A percentile compares a stretch with the other conserved stretches of the same genome.
phyloP scores from a whole-genome alignment of 2,888 invertebrate species.

The Drosophila leonis region DNA sequence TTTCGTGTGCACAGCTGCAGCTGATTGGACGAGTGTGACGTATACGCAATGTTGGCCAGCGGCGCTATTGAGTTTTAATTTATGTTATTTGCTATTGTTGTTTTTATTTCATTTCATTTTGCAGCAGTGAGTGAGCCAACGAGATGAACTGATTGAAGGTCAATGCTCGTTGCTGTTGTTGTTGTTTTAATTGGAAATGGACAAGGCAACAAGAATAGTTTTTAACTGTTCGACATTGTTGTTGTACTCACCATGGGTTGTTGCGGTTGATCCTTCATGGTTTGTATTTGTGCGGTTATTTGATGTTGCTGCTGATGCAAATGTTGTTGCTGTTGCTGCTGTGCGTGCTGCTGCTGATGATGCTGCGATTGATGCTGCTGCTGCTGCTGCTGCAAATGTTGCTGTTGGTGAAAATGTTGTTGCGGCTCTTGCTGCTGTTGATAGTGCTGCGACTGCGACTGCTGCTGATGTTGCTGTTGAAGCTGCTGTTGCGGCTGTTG shows the following conservation, averaged over 20 bases:
- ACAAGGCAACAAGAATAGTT: neutral
- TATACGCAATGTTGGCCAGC: conserved; percentile 65
- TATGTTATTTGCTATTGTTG: conserved; percentile 29
- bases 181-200: conserved; percentile 45
- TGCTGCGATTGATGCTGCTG: conserved; percentile 54
- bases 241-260: conserved; percentile 85
- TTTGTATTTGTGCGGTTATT: conserved; percentile 85
- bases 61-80: conserved; percentile 32
- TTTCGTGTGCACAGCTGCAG: conserved; percentile 61
- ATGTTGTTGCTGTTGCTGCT: conserved; percentile 73
- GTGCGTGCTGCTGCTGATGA: conserved; percentile 44
- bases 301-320: conserved; percentile 83
- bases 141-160: conserved; percentile 66
- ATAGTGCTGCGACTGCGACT: conserved; percentile 64
- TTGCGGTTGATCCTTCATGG: conserved; percentile 86
- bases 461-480: conserved; percentile 64
- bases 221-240: neutral
- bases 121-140: conserved; percentile 43
- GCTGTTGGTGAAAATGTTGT: conserved; percentile 82
- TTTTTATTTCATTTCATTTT: conserved; percentile 8
- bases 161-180: conserved; percentile 53
- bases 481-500: conserved; percentile 68
- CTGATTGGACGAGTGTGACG: conserved; percentile 57
- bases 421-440: conserved; percentile 83
- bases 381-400: conserved; percentile 71